Evolutionary conservation across 1,140 invertebrate species (phyloP), one percentile per base, ranked within the genome.

Genomic region (Heliconius nattereri): DNA sequence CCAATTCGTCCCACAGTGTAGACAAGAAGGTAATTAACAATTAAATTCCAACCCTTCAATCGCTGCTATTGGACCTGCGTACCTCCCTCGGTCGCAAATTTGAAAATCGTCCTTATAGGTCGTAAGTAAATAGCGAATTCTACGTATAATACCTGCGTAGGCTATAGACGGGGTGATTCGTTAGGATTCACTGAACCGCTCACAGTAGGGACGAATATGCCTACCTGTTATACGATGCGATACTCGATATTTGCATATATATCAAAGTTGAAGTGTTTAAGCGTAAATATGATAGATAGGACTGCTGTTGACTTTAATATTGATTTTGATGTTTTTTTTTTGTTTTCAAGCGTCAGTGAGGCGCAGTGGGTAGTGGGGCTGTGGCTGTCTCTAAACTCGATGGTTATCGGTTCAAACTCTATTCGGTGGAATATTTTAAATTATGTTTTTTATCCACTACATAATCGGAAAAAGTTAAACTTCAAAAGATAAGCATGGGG

Each of bases 161-260:
- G 79, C 83, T 84, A 82, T 80, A 78, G 83, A 82, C 84, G 85
- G 88, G 76, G 89, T 90, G 87, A 92, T 94, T 94, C 92, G 92
- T 94, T 92, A 92, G 91, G 84, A 92, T 87, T 88, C 91, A 92
- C 78, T 90, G 83, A 86, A 88, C 83, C 90, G 89, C 91, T 92
- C 90, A 91, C 77, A 87, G 90, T 92, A 85, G 90, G 89, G 89
- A 87, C 89, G 90, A 81, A 88, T 86, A 84, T 88, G 81, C 84
- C 76, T 91, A 91, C 90, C 90, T 90, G 89, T 84, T 92, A 91
- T 93, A 85, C 91, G 85, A 73, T 52, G 49, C 85, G 83, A 89
- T 90, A 91, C 83, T 91, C 89, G 91, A 91, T 92, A 92, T 93
- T 93, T 92, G 92, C 92, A 92, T 93, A 90, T 82, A 91, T 92